phyloP scores from a whole-genome alignment of 2,113 vertebrate genomes.

The Carettochelys insculpta region DNA sequence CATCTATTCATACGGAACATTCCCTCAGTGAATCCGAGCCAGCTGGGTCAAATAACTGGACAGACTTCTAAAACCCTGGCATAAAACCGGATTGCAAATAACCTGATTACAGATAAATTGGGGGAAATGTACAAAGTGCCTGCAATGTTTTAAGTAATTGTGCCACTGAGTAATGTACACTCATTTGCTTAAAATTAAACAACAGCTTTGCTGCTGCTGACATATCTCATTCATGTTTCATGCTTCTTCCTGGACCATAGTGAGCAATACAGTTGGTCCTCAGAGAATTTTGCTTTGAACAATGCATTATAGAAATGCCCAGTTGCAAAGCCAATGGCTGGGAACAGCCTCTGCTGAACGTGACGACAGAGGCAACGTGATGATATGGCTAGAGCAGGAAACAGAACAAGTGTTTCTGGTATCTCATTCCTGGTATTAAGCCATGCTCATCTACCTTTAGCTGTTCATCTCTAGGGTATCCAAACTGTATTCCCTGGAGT shows the following conservation, averaged over 20 bases:
- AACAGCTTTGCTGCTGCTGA: background rate
- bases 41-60: background rate
- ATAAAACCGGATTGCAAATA: conserved; percentile 29
- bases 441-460: background rate
- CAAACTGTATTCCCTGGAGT: background rate
- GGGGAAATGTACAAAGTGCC: background rate
- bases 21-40: background rate
- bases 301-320: background rate
- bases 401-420: background rate
- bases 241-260: background rate
- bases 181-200: conserved; percentile 34
- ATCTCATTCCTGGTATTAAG: background rate
- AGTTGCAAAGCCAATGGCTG: background rate
- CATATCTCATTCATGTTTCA: background rate
- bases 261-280: background rate
- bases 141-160: conserved; percentile 47
- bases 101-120: conserved; percentile 41
- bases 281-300: background rate
- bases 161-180: background rate
- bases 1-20: background rate
- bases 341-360: background rate
- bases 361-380: background rate
- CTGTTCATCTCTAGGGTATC: background rate
- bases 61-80: background rate
- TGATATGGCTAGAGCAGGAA: background rate